These are phyloP conservation scores for Saturnia japonica DNA, from an alignment of 2,888 invertebrate species.

Conservation along the genomic window DNA sequence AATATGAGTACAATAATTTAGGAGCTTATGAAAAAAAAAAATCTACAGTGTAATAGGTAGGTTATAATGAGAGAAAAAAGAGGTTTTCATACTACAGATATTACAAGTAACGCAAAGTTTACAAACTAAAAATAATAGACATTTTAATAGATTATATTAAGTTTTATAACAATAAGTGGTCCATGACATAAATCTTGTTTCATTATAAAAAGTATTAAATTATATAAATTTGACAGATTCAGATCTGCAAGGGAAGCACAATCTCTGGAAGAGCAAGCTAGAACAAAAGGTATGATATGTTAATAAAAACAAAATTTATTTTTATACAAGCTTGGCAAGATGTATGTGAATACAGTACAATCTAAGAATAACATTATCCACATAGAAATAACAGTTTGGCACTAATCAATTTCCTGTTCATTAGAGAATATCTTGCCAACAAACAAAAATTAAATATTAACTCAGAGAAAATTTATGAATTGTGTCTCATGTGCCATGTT, in stretches of 20 bases:
- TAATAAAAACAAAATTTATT: background rate
- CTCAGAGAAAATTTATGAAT: background rate
- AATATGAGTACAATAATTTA: no score
- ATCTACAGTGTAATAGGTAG: no score
- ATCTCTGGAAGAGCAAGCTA: constrained; percentile 87
- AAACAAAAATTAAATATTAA: background rate
- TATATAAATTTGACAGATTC: constrained; percentile 78
- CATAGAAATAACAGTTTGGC: background rate
- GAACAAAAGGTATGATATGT: constrained; percentile 79
- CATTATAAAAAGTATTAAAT: background rate
- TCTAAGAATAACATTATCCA: background rate
- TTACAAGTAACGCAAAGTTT: no score
- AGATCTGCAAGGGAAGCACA: constrained; percentile 95
- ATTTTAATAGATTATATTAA: no score
- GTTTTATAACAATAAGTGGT: background rate
- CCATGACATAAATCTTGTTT: background rate
- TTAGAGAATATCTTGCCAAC: background rate
- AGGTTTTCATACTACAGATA: no score
- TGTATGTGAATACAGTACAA: background rate
- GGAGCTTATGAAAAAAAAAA: no score
- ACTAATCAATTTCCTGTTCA: background rate
- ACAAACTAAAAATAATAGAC: no score
- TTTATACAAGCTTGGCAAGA: background rate
- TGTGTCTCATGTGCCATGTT: background rate
- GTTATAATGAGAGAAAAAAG: no score